A percentile compares a stretch with the other conserved stretches of the same genome.
phyloP scores from a whole-genome alignment of 2,797 vertebrate genomes.

The Pangasius djambal region DNA sequence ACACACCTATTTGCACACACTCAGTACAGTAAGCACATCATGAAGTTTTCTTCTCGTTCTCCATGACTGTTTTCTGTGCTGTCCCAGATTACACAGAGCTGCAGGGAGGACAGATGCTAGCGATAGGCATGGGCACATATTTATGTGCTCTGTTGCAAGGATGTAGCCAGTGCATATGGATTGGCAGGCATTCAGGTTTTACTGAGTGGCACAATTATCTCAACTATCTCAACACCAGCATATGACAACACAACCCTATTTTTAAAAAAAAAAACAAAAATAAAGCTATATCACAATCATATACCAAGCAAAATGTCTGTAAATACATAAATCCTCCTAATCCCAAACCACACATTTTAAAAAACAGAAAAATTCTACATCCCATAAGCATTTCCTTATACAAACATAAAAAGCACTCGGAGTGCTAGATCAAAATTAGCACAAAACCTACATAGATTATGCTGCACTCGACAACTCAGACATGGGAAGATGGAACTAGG shows the following conservation, averaged over 20 bases:
- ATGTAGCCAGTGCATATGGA: neutral
- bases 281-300: neutral
- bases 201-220: neutral
- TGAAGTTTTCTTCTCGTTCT: neutral
- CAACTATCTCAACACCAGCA: neutral
- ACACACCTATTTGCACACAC: neutral
- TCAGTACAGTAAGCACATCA: slow-evolving; percentile 1
- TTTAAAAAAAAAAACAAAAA: neutral
- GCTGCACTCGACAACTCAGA: neutral
- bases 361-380: neutral
- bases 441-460: neutral
- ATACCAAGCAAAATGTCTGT: neutral
- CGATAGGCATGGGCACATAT: slow-evolving; percentile 34
- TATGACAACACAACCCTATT: neutral
- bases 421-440: neutral
- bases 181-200: neutral
- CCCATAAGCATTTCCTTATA: neutral
- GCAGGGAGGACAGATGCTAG: slow-evolving; percentile 54
- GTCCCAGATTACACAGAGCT: slow-evolving; percentile 30
- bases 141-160: slow-evolving; percentile 25
- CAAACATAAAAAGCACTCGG: neutral
- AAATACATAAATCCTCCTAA: neutral
- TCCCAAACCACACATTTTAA: neutral
- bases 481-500: neutral
- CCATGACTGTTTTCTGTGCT: neutral